Base-by-base conservation (phyloP, 92 coral and sea anemone species). In the Zoanthus solanderi region DNA sequence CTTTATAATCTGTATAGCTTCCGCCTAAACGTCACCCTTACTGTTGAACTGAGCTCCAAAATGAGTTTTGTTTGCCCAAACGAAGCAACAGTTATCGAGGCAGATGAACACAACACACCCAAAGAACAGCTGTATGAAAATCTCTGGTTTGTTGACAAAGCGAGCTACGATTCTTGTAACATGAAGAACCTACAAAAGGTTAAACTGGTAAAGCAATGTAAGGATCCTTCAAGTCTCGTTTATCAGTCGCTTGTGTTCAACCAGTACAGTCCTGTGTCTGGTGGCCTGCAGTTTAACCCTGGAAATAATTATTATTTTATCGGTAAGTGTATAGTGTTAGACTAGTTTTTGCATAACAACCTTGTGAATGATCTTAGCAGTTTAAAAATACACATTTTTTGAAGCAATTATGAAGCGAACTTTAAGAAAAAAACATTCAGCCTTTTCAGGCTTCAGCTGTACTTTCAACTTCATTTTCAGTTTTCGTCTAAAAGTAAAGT, bases 41-140 rank as follows among this genome's bases (percentile, higher is more conserved):
- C 30, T 13, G 93, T 90, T 1, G 84, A 87, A 0, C 83, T 58
- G 0, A 74, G 30, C 65, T 89, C 93, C 42, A 90, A 92, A 10
- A 79, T 93, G 57, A 91, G 75, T 83, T 78, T 94, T 48, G 94
- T 94, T 72, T 94, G 98, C 88, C 98, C 98, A 37, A 94, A 87
- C 69, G 93, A 78, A 65, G 94, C 94, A 1, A 94, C 90, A 29
- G 90, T 93, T 81, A 91, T 93, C 71, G 75, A 42, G 14, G 67
- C 86, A 13, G 48, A 87, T 2, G 75, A 32, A 11, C 84, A 88
- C 72, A 94, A 79, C 34, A 84, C 86, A 13, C 94, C 92, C 1
- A 79, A 54, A 76, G 95, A 93, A 60, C 86, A 93, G 44, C 68
- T 94, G 42, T 89, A 87, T 47, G 95, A 94, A 48, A 94, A 94